phyloP scores from a whole-genome alignment of 1,140 invertebrate species.

The Chironomus striatipennis region DNA sequence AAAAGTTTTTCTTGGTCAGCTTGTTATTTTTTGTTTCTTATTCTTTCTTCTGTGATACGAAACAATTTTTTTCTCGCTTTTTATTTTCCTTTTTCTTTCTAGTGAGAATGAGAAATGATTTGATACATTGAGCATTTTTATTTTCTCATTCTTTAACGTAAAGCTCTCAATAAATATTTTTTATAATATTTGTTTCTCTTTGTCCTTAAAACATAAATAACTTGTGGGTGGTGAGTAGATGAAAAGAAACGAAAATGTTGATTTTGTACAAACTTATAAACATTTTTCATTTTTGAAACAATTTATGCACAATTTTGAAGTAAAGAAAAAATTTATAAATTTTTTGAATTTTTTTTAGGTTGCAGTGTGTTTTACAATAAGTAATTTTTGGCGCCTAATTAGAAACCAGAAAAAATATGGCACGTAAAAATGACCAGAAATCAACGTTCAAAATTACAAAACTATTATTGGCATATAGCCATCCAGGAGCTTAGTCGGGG shows the following conservation, averaged over 20 bases:
- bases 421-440: too few relatives aligned
- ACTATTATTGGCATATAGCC: too few relatives aligned
- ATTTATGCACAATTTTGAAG: background rate
- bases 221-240: background rate
- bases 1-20: slow-evolving; percentile 1
- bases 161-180: background rate
- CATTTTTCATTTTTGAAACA: background rate
- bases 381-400: too few relatives aligned
- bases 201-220: too few relatives aligned
- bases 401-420: too few relatives aligned
- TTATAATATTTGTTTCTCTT: background rate
- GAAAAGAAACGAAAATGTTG: background rate
- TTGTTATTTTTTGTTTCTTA: background rate
- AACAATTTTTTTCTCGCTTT: background rate
- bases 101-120: background rate
- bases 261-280: background rate
- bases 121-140: background rate
- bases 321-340: too few relatives aligned
- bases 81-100: background rate
- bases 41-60: background rate
- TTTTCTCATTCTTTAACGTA: background rate
- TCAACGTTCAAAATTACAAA: too few relatives aligned
- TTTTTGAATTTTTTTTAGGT: too few relatives aligned
- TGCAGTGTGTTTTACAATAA: too few relatives aligned
- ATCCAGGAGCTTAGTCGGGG: too few relatives aligned